Conservation (phyloP, 1,140 invertebrate species). For the Leptinotarsa undecemlineata region DNA sequence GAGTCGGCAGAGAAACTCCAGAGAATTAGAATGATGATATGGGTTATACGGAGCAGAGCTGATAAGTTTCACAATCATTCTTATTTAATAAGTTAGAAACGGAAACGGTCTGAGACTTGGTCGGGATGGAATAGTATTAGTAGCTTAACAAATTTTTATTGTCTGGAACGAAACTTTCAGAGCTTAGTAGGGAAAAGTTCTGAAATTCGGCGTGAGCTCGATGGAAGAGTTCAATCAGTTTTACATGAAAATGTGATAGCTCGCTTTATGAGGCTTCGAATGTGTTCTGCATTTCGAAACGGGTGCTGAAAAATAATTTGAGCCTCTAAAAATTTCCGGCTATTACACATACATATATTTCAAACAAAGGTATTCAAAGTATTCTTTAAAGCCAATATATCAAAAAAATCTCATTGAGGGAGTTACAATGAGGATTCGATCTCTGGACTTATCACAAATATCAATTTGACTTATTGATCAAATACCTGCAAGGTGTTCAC, state of each 20-base stretch:
- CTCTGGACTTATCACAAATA: no score
- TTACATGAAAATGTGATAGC: not conserved
- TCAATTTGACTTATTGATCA: no score
- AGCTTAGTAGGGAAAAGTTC: not conserved
- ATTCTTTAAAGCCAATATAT: no score
- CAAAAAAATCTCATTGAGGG: no score
- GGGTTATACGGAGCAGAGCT: not conserved
- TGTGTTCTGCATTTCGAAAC: no score
- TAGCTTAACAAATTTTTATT: not conserved
- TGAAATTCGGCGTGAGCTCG: not conserved
- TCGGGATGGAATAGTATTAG: not conserved
- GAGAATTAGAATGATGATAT: not conserved
- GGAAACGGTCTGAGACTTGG: not conserved
- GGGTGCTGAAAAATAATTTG: no score
- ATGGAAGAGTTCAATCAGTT: not conserved
- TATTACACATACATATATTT: no score
- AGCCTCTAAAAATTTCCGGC: no score
- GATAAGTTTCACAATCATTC: not conserved
- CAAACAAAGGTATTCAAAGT: no score
- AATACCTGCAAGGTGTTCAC: no score
- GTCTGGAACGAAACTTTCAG: not conserved
- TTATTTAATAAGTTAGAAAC: conserved; percentile 4
- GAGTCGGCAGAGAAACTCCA: not conserved
- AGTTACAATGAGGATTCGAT: no score
- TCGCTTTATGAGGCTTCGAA: no score